These are phyloP conservation scores for Augochlorella aurata DNA, from an alignment of 2,888 invertebrate genomes.

Conservation along the genomic window DNA sequence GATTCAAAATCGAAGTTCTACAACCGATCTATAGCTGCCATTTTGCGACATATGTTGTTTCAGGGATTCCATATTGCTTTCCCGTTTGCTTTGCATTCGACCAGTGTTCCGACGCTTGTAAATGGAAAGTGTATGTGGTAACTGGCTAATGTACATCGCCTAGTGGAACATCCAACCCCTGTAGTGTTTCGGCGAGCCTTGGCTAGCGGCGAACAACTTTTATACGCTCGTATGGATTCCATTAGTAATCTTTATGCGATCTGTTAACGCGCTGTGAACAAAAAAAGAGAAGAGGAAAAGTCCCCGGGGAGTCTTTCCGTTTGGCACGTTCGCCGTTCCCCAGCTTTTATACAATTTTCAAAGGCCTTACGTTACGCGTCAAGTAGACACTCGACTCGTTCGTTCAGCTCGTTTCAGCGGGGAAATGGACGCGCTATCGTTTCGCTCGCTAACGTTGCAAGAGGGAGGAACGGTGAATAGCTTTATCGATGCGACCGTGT, in stretches of 20 bases:
- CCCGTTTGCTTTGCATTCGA: background rate
- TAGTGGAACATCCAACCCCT: background rate
- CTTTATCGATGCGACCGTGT: conserved; percentile 7
- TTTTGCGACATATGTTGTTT: background rate
- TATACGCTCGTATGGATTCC: conserved; percentile 65
- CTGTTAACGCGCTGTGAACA: conserved; percentile 62
- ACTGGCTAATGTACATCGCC: conserved; percentile 60
- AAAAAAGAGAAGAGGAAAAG: conserved; percentile 36
- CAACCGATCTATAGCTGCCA: background rate
- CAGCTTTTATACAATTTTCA: conserved; percentile 40
- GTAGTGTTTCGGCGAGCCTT: conserved; percentile 5
- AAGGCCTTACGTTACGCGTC: conserved; percentile 27
- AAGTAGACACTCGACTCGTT: conserved; percentile 33
- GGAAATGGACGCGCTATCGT: conserved; percentile 31
- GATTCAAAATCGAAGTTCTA: background rate
- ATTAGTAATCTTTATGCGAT: conserved; percentile 70
- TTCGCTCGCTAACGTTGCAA: conserved; percentile 8
- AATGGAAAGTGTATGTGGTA: conserved; percentile 39
- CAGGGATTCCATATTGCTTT: background rate
- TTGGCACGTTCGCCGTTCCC: conserved; percentile 30
- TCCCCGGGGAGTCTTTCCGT: conserved; percentile 46
- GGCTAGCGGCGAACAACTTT: conserved; percentile 47
- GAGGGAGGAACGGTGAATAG: conserved; percentile 12
- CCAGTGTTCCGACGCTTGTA: background rate
- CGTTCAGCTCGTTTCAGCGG: conserved; percentile 9